A percentile compares a stretch with the other conserved stretches of the same genome.
phyloP scores from a whole-genome alignment of 1,140 invertebrate genomes.

The Nephila pilipes region DNA sequence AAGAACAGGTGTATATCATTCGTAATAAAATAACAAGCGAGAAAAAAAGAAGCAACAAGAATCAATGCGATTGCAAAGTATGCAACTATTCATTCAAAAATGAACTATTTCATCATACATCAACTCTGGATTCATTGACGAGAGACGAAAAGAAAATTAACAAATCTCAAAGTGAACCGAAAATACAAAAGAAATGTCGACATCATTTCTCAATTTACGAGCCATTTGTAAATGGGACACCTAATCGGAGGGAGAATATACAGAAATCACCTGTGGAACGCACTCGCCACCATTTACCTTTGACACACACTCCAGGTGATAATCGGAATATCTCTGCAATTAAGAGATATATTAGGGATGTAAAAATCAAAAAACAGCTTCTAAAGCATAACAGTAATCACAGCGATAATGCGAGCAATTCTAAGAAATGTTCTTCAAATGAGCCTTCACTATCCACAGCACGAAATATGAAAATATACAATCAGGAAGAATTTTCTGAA shows the following conservation, averaged over 20 bases:
- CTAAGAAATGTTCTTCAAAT: not conserved
- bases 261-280: not conserved
- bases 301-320: not conserved
- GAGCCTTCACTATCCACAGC: not conserved
- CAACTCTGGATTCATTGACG: not conserved
- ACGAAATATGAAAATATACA: not conserved
- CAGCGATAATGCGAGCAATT: not conserved
- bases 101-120: not conserved
- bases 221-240: not conserved
- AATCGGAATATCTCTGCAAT: not conserved
- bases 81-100: not conserved
- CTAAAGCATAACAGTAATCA: not conserved
- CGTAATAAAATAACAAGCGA: not conserved
- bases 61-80: not conserved
- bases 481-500: not conserved
- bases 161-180: not conserved
- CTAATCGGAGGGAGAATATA: not conserved
- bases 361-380: not conserved
- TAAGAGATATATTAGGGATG: not conserved
- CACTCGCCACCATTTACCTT: not conserved
- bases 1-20: not conserved
- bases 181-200: not conserved
- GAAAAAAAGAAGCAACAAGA: not conserved
- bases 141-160: not conserved
- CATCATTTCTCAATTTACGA: not conserved